A percentile compares a stretch with the other conserved stretches of the same genome.
These are phyloP conservation scores for Synergus gifuensis DNA, from an alignment of 2,888 invertebrate genomes.

Conservation along the genomic window DNA sequence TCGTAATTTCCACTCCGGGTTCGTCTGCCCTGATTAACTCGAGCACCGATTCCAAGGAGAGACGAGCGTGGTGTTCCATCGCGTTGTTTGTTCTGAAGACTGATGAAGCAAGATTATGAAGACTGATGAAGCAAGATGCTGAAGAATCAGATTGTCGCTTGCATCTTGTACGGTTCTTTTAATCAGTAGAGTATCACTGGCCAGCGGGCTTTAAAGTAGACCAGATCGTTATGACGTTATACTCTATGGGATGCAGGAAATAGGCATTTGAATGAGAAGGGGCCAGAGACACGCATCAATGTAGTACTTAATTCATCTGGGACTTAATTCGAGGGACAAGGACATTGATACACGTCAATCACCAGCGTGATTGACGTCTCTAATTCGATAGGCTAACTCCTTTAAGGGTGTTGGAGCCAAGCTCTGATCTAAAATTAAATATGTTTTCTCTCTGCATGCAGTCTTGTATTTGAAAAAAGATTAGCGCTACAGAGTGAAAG, in stretches of 20 bases:
- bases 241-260: slow-evolving; percentile 71
- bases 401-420: no score
- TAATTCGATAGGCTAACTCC: slow-evolving; percentile 21
- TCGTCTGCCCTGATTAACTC: slow-evolving; percentile 71
- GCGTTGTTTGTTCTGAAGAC: not conserved
- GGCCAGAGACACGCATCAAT: slow-evolving; percentile 66
- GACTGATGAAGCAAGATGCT: not conserved
- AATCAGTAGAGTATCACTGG: slow-evolving; percentile 44
- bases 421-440: no score
- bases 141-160: not conserved
- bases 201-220: slow-evolving; percentile 59
- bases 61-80: slow-evolving; percentile 57
- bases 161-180: slow-evolving; percentile 46
- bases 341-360: slow-evolving; percentile 74
- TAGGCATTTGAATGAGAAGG: slow-evolving; percentile 73
- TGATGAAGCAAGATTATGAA: not conserved
- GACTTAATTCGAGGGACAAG: slow-evolving; percentile 73
- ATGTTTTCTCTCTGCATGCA: no score
- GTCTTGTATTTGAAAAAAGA: no score
- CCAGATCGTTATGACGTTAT: slow-evolving; percentile 62
- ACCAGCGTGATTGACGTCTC: slow-evolving; percentile 64
- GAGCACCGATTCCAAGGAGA: slow-evolving; percentile 69
- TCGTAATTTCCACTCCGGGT: slow-evolving; percentile 67
- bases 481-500: no score
- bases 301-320: slow-evolving; percentile 69